Percentiles rank a stretch among this genome's conserved stretches.
Evolutionary conservation across 2,888 invertebrate species (phyloP).

Genomic region (Ormyrus nitidulus): DNA sequence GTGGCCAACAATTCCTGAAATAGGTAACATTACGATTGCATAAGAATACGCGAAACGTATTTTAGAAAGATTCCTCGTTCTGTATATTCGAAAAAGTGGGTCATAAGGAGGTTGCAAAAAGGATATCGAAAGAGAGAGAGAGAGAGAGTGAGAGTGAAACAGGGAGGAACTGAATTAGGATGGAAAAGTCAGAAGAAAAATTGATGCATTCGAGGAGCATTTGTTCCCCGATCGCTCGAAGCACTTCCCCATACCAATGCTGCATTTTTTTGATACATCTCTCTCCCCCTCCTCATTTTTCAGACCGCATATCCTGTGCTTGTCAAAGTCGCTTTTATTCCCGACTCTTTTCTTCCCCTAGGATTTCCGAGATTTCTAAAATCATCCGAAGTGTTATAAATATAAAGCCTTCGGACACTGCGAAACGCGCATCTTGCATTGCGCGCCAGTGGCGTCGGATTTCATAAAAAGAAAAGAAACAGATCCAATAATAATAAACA

Average conservation of each 20-base stretch:
- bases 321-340: neutral
- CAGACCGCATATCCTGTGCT: neutral
- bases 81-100: too few relatives aligned
- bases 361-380: neutral
- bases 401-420: neutral
- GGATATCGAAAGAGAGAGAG: too few relatives aligned
- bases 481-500: constrained; percentile 11
- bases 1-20: too few relatives aligned
- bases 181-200: too few relatives aligned
- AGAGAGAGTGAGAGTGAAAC: too few relatives aligned
- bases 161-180: too few relatives aligned
- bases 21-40: too few relatives aligned
- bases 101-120: too few relatives aligned
- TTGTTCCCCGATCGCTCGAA: neutral
- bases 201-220: neutral
- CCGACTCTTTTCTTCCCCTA: neutral
- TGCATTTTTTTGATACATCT: neutral
- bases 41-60: too few relatives aligned
- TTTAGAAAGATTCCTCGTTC: too few relatives aligned
- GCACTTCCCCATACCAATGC: neutral
- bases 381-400: neutral
- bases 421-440: neutral
- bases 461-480: neutral
- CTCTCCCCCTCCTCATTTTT: constrained; percentile 4
- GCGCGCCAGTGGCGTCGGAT: neutral